These are phyloP conservation scores for Turnix velox DNA, from an alignment of 2,113 vertebrate genomes.

Conservation along the genomic window DNA sequence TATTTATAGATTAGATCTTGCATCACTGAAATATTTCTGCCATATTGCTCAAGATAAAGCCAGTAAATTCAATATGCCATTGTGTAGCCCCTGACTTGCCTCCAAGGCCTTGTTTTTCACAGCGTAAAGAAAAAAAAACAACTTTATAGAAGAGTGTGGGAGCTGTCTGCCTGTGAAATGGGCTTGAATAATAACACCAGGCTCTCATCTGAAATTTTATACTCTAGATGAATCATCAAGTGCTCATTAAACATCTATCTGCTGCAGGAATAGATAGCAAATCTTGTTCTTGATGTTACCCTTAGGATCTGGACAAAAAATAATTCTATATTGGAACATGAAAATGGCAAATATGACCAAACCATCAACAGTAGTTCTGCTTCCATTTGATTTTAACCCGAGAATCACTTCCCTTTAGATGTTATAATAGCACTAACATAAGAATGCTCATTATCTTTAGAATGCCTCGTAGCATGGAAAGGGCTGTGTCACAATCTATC, in stretches of 20 bases:
- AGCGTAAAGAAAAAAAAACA: conserved; percentile 26
- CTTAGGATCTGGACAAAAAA: not conserved
- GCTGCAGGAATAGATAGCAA: not conserved
- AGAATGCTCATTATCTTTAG: not conserved
- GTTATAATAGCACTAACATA: not conserved
- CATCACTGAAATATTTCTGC: conserved; percentile 43
- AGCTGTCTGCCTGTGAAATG: not conserved
- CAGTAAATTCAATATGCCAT: conserved; percentile 30
- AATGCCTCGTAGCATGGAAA: not conserved
- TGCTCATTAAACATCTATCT: conserved; percentile 8
- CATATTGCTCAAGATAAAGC: conserved; percentile 34
- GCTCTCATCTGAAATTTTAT: conserved; percentile 1
- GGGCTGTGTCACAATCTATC: not conserved
- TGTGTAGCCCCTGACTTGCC: conserved; percentile 12
- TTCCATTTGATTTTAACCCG: not conserved
- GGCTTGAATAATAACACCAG: conserved; percentile 10
- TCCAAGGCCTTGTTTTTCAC: conserved; percentile 48
- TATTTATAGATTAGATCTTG: conserved; percentile 35
- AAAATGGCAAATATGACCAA: not conserved
- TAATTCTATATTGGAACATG: not conserved
- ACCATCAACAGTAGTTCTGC: not conserved
- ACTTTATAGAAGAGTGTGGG: conserved; percentile 13
- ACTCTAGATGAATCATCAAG: not conserved
- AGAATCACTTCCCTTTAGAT: not conserved
- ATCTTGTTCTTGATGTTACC: conserved; percentile 19